Conservation (phyloP, 35 echinoderm and acorn worm species). For the Acanthaster planci region DNA sequence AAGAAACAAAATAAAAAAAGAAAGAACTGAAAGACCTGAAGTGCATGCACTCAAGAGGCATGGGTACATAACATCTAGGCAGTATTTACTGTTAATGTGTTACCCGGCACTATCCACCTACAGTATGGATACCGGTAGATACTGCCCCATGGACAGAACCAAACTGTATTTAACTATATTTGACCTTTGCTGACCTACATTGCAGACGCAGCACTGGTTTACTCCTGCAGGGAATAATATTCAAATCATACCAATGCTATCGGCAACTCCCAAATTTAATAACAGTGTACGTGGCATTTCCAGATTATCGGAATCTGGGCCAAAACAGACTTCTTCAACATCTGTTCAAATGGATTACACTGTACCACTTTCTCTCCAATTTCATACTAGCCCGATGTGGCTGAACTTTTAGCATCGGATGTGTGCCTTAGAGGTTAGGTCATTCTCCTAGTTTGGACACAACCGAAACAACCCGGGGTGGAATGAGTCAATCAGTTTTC, state of each 20-base stretch:
- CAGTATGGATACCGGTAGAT: no score
- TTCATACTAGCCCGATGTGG: not conserved
- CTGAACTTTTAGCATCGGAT: not conserved
- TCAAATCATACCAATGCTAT: not conserved
- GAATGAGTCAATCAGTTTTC: not conserved
- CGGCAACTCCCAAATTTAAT: not conserved
- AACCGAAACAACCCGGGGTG: slow-evolving; percentile 4
- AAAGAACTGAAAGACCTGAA: no score
- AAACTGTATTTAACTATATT: not conserved
- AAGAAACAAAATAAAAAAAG: no score
- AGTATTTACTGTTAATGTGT: no score
- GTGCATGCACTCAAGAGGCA: no score
- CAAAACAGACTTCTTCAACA: slow-evolving; percentile 5
- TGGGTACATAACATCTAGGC: no score
- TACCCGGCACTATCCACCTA: no score
- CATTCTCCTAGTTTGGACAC: not conserved
- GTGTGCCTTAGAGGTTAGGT: not conserved
- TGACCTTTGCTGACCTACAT: slow-evolving; percentile 23
- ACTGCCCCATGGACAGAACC: no score
- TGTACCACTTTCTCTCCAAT: not conserved
- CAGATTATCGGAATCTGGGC: slow-evolving; percentile 12
- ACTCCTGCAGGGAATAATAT: not conserved
- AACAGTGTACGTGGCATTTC: not conserved
- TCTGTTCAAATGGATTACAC: not conserved
- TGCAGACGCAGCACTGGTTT: not conserved